These are phyloP conservation scores for Acrocyrtus sp. DNA, from an alignment of 2,888 invertebrate species.

Conservation along the genomic window DNA sequence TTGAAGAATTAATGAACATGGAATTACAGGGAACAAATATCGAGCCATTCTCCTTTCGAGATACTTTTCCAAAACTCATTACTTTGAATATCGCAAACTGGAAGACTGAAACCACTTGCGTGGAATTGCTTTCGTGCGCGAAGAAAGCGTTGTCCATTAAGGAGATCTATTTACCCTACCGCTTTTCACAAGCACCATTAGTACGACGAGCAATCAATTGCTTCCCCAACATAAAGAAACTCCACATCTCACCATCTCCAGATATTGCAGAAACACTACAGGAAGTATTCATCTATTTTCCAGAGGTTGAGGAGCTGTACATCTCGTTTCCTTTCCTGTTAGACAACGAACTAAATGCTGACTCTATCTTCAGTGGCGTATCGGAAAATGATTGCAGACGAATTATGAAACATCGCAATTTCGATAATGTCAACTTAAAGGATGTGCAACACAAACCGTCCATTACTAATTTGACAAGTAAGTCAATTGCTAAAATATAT, in stretches of 20 bases:
- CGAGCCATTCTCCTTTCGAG: constrained; percentile 28
- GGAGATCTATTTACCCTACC: constrained; percentile 25
- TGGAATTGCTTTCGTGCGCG: constrained; percentile 8
- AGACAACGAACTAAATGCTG: constrained; percentile 35
- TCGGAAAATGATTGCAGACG: constrained; percentile 30
- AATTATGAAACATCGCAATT: constrained; percentile 27
- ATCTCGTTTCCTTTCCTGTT: constrained; percentile 30
- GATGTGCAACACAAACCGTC: constrained; percentile 34
- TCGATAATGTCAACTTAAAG: constrained; percentile 21
- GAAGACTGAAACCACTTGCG: constrained; percentile 17
- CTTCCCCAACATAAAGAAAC: constrained; percentile 31
- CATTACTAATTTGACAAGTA: constrained; percentile 31
- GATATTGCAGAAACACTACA: constrained; percentile 20
- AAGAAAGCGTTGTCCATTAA: constrained; percentile 5
- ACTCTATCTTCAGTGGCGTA: constrained; percentile 40
- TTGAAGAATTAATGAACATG: constrained; percentile 22
- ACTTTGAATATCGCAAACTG: constrained; percentile 32
- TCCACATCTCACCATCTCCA: constrained; percentile 22
- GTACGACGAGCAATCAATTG: constrained; percentile 12
- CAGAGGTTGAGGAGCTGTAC: constrained; percentile 24
- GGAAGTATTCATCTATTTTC: constrained; percentile 20
- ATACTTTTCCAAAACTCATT: constrained; percentile 40
- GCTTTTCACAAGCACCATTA: constrained; percentile 10
- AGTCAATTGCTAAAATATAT: constrained; percentile 2
- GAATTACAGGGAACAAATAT: constrained; percentile 39